These are phyloP conservation scores for Lapara coniferarum DNA, from an alignment of 2,888 invertebrate genomes.

Conservation along the genomic window DNA sequence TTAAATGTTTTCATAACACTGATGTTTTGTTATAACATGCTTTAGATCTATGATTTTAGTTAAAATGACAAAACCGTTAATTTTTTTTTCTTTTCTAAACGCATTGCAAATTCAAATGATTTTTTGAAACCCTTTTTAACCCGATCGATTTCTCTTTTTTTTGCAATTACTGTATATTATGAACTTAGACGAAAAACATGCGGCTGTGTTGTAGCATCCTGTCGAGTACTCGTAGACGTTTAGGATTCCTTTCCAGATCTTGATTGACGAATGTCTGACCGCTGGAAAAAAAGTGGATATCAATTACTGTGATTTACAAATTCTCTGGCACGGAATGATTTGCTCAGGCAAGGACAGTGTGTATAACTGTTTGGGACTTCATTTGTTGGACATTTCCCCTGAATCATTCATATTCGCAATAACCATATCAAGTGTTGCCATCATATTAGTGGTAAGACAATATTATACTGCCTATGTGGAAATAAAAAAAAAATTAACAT, in stretches of 20 bases:
- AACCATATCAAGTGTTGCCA: no score
- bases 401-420: no score
- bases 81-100: neutral
- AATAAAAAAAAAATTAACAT: no score
- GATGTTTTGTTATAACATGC: no score
- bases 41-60: neutral
- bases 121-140: neutral
- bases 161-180: neutral
- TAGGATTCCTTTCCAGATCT: slow-evolving; percentile 77
- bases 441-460: no score
- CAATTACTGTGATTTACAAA: neutral
- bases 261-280: slow-evolving; percentile 71
- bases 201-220: slow-evolving; percentile 82
- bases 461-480: no score
- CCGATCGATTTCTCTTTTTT: neutral
- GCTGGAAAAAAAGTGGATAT: slow-evolving; percentile 55
- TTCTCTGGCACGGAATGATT: neutral
- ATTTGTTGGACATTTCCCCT: no score
- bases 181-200: slow-evolving; percentile 88
- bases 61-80: neutral
- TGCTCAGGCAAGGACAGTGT: no score
- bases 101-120: neutral
- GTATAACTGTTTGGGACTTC: no score
- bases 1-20: no score
- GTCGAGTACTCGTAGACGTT: slow-evolving; percentile 76